Base-by-base conservation (phyloP, 1,140 invertebrate genomes). In the Cepaea nemoralis region DNA sequence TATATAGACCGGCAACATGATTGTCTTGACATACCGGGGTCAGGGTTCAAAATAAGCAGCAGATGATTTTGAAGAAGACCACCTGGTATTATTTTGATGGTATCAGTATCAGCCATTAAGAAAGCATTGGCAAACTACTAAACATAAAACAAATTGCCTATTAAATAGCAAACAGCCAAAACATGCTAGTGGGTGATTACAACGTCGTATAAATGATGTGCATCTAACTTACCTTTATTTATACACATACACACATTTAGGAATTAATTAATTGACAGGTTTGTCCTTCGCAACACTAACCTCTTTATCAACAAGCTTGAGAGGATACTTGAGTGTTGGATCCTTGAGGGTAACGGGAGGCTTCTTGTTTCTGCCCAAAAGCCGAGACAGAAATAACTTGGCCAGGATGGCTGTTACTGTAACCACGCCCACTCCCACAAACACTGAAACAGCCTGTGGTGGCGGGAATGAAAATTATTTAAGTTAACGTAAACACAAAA, bases 251-350 rank as follows among this genome's bases (percentile, higher is more conserved):
- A 69, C 31, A 19, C 14, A 69, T 69, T 69, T n/a, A 16, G 16
- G 16, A 55, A 16, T n/a, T n/a, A n/a, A n/a, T n/a, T n/a, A n/a
- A n/a, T n/a, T n/a, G 40, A 16, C 19, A n/a, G 66, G 33, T 33
- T 33, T 69, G 14, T 14, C 14, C 14, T 40, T 37, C 40, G n/a
- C 42, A 24, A 67, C 48, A 39, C 73, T 83, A 83, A 92, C 91
- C 88, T 92, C 95, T 92, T 95, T 97, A 90, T 98, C 96, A 76
- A 98, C 94, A n/a, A 99, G 92, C 48, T 96, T 96, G 77, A 99
- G 91, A 48, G 95, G 93, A 89, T 99, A 98, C 92, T 99, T 99
- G 0, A 93, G 93, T 82, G 95, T 94, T 1, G 97, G 94, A 90
- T 99, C 96, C 73, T 95, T 93, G 39, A 99, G 90, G 1, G 96